Conservation (phyloP, 1,140 invertebrate species). For the Atopsyche davidsoni region DNA sequence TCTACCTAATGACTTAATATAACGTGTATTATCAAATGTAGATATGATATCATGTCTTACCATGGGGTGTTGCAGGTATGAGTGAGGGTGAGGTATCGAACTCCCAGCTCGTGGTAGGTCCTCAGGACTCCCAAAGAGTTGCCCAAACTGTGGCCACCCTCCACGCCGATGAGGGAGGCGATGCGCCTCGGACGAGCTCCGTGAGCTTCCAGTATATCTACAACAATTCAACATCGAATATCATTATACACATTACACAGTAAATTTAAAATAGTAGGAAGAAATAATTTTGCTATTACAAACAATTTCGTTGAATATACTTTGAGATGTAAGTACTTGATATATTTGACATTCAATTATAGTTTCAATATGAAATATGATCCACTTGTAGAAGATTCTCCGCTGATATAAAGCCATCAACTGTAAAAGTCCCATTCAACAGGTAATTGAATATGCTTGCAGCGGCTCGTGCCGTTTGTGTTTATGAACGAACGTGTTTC, state of each 20-base stretch:
- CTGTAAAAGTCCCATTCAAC: no score
- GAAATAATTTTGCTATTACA: no score
- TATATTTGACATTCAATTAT: no score
- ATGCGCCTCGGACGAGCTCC: constrained; percentile 43
- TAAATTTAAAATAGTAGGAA: no score
- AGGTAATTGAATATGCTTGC: no score
- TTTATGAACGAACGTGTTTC: no score
- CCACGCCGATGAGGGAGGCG: constrained; percentile 67
- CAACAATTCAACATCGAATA: constrained; percentile 33
- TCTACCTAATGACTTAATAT: background rate
- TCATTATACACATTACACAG: constrained; percentile 29
- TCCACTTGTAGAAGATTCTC: no score
- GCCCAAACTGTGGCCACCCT: constrained; percentile 79
- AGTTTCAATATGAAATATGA: no score
- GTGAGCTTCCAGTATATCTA: constrained; percentile 45
- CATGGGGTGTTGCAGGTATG: constrained; percentile 85
- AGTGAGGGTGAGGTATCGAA: constrained; percentile 78
- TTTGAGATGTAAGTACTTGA: no score
- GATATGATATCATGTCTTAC: constrained; percentile 44
- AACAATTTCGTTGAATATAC: no score
- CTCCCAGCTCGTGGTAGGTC: constrained; percentile 77
- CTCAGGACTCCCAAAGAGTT: constrained; percentile 75
- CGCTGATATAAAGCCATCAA: no score
- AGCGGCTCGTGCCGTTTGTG: no score
- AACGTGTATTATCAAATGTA: background rate